Evolutionary conservation across 2,797 vertebrate genomes (phyloP).

Genomic region (Lepilemur ruficaudatus): DNA sequence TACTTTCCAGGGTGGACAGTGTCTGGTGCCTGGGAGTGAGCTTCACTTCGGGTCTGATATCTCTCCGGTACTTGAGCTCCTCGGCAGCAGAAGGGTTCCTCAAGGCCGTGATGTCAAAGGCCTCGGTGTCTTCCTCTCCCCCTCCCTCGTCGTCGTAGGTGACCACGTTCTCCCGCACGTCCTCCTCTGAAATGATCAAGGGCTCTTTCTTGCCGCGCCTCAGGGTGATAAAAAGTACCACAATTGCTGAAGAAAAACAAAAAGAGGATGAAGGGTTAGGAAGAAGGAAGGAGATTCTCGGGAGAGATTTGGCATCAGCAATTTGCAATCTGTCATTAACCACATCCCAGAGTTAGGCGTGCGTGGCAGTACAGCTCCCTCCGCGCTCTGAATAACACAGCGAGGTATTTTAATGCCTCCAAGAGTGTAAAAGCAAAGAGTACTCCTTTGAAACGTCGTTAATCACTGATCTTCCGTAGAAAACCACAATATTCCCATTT

Average conservation of each 20-base stretch:
- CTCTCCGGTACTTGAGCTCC: conserved; percentile 94
- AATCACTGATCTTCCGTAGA: background rate
- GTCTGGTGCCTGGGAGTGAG: conserved; percentile 83
- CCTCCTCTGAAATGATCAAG: conserved; percentile 97
- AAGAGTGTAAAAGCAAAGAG: background rate
- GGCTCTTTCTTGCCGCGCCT: conserved; percentile 96
- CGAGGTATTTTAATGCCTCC: no score
- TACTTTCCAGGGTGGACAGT: conserved; percentile 86
- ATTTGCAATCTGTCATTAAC: background rate
- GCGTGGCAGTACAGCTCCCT: accelerated
- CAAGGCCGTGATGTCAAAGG: conserved; percentile 97
- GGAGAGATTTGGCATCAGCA: background rate
- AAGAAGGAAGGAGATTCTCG: background rate
- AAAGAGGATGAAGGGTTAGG: conserved; percentile 24
- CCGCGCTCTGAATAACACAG: accelerated
- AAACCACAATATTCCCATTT: background rate
- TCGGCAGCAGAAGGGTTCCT: conserved; percentile 95
- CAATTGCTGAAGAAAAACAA: conserved; percentile 89
- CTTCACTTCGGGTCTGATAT: conserved; percentile 91
- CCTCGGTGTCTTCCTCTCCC: conserved; percentile 98
- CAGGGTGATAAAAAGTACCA: conserved; percentile 96
- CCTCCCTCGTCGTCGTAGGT: conserved; percentile 98
- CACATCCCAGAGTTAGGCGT: accelerated
- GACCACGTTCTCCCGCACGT: conserved; percentile 96
- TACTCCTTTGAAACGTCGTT: background rate